A percentile compares a stretch with the other conserved stretches of the same genome.
Conservation (phyloP, 2,797 vertebrate species). For the Apodemus agrarius region DNA sequence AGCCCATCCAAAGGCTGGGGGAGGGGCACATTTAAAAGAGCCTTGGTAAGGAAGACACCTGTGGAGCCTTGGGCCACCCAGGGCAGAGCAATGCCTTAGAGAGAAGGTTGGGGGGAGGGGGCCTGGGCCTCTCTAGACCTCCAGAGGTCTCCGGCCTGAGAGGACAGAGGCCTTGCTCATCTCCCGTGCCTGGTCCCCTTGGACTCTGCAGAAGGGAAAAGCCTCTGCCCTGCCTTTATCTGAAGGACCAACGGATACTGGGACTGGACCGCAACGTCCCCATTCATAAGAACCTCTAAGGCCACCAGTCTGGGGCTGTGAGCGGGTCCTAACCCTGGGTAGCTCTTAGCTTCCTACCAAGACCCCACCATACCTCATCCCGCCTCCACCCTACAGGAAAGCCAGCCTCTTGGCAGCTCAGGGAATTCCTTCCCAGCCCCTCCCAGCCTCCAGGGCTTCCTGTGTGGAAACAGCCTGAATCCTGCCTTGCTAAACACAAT, state of each 20-base stretch:
- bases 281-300: background rate
- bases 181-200: background rate
- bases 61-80: background rate
- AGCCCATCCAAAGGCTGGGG: background rate
- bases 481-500: conserved; percentile 20
- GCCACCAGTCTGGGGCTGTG: background rate
- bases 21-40: accelerated
- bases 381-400: conserved; percentile 49
- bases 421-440: conserved; percentile 49
- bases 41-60: background rate
- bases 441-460: conserved; percentile 60
- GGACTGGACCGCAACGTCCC: background rate
- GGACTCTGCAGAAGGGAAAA: background rate
- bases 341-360: background rate
- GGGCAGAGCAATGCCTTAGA: background rate
- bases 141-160: background rate
- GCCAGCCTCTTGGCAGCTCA: background rate
- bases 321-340: background rate
- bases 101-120: background rate
- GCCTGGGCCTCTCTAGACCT: background rate
- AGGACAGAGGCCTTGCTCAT: no score
- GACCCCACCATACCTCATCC: background rate
- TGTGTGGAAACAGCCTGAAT: conserved; percentile 63
- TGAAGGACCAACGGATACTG: background rate
- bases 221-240: background rate